Percentiles rank a stretch among this genome's conserved stretches.
phyloP scores from a whole-genome alignment of 2,797 vertebrate genomes.

The Anisognathus igniventris region DNA sequence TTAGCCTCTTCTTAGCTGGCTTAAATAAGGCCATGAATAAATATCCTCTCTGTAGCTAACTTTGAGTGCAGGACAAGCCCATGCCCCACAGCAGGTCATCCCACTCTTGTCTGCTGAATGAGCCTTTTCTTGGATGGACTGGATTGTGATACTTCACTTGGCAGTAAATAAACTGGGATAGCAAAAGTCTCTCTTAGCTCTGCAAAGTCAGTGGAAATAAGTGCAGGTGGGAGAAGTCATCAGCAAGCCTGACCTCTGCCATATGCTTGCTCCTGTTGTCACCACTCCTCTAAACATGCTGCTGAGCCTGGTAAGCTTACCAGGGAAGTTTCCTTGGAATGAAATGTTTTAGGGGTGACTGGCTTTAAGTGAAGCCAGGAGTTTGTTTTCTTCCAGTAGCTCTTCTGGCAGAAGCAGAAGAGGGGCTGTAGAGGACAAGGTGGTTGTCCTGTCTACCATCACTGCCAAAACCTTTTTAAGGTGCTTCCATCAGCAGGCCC shows the following conservation, averaged over 20 bases:
- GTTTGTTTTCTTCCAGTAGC: neutral
- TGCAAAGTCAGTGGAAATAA: neutral
- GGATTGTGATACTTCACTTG: neutral
- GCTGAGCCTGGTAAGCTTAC: neutral
- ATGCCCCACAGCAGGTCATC: neutral
- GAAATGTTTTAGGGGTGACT: neutral
- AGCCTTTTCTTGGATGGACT: neutral
- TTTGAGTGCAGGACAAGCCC: neutral
- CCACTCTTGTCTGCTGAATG: neutral
- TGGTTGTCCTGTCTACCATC: neutral
- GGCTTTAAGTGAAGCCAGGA: neutral
- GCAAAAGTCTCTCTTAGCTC: neutral
- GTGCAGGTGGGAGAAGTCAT: neutral
- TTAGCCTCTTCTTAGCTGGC: neutral
- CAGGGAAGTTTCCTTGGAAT: neutral
- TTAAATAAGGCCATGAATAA: neutral
- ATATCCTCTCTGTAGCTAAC: neutral
- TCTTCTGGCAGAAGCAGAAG: neutral
- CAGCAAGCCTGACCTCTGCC: neutral
- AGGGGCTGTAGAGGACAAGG: neutral
- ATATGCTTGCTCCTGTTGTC: rapidly evolving
- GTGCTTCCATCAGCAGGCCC: neutral
- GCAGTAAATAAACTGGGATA: neutral
- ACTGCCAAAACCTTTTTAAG: neutral
- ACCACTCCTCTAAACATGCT: neutral